Evolutionary conservation across 2,888 invertebrate genomes (phyloP), one percentile per base, ranked within the genome.

Genomic region (Erebia ligea): DNA sequence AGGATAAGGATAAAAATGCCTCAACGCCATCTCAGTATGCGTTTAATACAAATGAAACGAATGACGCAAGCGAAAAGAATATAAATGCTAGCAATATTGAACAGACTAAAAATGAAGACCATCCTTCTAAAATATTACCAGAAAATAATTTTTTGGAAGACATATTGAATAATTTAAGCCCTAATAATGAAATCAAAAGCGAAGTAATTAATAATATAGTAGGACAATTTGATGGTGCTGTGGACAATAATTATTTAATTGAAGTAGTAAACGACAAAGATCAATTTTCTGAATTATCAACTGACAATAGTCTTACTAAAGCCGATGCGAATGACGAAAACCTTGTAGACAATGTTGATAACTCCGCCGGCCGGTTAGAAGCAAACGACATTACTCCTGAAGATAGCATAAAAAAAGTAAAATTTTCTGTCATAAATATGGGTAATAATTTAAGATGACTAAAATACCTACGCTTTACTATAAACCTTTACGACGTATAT

Each of bases 371-470:
- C 54, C 34, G 6, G 25, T 56, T 56, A 54, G 69, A 68, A 17
- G 61, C 63, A 52, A 58, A 61, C 8, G 78, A 79, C 76, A 82
- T 81, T 74, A 76, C 75, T 70, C 72, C 72, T 66, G 84, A 85
- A 71, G 86, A 83, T 72, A 81, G 76, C 70, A 79, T 80, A 76
- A 86, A 86, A 88, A 87, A 84, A 85, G 88, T 89, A 79, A 85
- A 84, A 82, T 87, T 89, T 86, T 85, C 84, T 80, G 61, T 80
- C 78, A 78, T 78, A 77, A 79, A 82, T 76, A 79, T 83, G 74
- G 90, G 91, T 91, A 90, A 89, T 82, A 76, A 75, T 69, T 75
- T 11, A 65, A 59, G 58, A 50, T 40, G 34, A 58, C 62, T 42
- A 59, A 58, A 58, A 57, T 15, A 34, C 57, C 15, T 58, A 15